phyloP scores from a whole-genome alignment of 2,113 vertebrate species.

The Gallinago paraguaiae region DNA sequence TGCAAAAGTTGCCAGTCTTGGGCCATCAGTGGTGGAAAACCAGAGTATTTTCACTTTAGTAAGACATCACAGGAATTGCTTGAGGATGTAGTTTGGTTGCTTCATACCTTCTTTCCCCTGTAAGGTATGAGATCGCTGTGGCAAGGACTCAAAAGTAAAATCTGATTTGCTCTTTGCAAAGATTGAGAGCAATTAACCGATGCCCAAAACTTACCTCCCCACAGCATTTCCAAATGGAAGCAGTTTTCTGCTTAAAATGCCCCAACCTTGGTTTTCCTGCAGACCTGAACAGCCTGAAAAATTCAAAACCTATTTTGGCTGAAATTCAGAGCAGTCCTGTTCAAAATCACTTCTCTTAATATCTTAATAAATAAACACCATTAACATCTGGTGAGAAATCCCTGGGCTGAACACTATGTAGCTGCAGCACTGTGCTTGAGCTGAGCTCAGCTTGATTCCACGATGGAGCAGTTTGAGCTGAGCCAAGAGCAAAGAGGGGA shows the following conservation, averaged over 20 bases:
- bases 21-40: background rate
- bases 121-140: background rate
- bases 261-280: background rate
- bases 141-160: background rate
- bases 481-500: background rate
- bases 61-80: background rate
- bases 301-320: background rate
- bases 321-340: background rate
- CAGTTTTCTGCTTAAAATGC: background rate
- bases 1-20: background rate
- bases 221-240: background rate
- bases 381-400: constrained; percentile 23
- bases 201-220: background rate
- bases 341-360: constrained; percentile 8
- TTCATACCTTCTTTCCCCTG: background rate
- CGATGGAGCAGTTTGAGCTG: background rate
- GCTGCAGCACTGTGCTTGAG: background rate
- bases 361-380: background rate
- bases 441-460: background rate
- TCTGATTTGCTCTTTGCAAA: background rate
- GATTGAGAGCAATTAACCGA: background rate
- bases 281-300: background rate
- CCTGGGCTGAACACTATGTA: background rate
- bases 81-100: background rate
- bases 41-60: background rate